phyloP scores from a whole-genome alignment of 2,113 vertebrate genomes.

The Neodon shergylaensis region DNA sequence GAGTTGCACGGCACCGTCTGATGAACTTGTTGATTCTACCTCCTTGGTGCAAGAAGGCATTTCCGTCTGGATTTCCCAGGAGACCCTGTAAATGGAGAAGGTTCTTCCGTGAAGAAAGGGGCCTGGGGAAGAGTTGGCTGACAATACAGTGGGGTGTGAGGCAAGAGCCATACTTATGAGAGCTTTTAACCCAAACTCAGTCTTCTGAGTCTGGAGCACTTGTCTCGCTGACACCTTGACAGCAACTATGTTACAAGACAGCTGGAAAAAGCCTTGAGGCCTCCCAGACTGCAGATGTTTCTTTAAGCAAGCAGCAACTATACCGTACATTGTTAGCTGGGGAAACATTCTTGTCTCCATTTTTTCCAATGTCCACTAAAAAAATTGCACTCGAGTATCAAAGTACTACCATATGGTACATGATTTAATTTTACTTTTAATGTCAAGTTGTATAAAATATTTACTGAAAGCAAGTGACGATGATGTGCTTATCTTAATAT shows the following conservation, averaged over 20 bases:
- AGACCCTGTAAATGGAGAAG: background rate
- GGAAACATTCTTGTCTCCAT: background rate
- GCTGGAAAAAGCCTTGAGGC: background rate
- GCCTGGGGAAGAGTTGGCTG: background rate
- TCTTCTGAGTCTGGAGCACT: background rate
- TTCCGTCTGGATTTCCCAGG: background rate
- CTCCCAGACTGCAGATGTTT: background rate
- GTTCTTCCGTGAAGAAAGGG: background rate
- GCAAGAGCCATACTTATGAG: background rate
- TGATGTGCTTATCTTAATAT: conserved; percentile 12
- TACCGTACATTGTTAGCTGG: background rate
- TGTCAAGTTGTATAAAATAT: conserved; percentile 58
- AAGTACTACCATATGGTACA: conserved; percentile 1
- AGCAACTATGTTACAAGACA: background rate
- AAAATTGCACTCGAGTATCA: conserved; percentile 14
- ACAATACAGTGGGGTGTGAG: background rate
- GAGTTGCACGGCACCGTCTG: background rate
- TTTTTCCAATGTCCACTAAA: background rate
- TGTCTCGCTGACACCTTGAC: background rate
- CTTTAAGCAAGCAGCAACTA: background rate
- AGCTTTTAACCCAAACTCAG: background rate
- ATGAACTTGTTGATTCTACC: background rate
- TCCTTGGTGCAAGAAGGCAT: background rate
- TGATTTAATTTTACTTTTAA: conserved; percentile 38
- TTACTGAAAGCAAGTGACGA: conserved; percentile 8